Evolutionary conservation across 2,113 vertebrate species (phyloP).

Genomic region (Stegostoma tigrinum): DNA sequence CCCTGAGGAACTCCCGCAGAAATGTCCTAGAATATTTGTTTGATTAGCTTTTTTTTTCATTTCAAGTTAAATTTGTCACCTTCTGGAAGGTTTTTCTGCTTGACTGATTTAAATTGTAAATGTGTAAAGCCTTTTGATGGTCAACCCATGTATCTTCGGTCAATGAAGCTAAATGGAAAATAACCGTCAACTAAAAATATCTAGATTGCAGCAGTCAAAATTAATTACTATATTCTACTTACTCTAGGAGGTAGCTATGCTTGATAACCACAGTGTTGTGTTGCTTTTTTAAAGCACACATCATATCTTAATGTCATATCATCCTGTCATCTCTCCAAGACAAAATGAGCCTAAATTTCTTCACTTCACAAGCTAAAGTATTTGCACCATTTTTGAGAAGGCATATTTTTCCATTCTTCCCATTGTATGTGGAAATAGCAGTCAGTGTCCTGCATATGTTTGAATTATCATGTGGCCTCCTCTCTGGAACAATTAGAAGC

Average conservation of each 20-base stretch:
- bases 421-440: not conserved
- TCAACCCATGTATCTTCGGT: not conserved
- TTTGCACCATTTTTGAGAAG: not conserved
- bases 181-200: not conserved
- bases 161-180: not conserved
- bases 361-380: not conserved
- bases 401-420: not conserved
- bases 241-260: not conserved
- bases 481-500: not conserved
- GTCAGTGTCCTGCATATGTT: not conserved
- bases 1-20: not conserved
- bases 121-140: not conserved
- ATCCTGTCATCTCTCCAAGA: not conserved
- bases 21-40: not conserved
- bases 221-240: not conserved
- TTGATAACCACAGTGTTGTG: not conserved
- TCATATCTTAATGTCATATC: not conserved
- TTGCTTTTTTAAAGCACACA: not conserved
- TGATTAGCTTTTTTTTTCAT: not conserved
- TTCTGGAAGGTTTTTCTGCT: not conserved
- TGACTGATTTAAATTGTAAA: not conserved
- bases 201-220: not conserved
- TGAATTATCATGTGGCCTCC: not conserved
- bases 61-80: not conserved
- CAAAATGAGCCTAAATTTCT: not conserved